These are phyloP conservation scores for Chelmon rostratus DNA, from an alignment of 2,797 vertebrate genomes.

Conservation along the genomic window DNA sequence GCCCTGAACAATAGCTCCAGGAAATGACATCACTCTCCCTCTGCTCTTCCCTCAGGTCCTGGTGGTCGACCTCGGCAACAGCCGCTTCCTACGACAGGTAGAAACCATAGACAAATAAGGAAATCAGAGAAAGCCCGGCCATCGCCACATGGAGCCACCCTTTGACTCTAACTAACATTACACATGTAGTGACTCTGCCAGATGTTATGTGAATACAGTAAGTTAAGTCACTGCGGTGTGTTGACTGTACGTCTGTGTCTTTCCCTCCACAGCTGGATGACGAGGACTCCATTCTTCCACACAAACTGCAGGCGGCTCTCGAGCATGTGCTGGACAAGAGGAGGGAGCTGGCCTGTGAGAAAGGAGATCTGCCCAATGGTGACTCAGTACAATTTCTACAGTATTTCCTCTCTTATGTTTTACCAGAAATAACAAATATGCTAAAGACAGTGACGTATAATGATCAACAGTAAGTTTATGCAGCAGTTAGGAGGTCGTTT, in stretches of 20 bases:
- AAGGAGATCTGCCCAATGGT: conserved; percentile 87
- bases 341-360: conserved; percentile 92
- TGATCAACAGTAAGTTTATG: background rate
- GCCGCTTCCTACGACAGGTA: conserved; percentile 96
- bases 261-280: conserved; percentile 91
- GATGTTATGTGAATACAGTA: conserved; percentile 18
- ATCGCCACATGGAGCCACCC: background rate
- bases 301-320: conserved; percentile 95
- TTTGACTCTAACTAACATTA: conserved; percentile 1
- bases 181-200: conserved; percentile 11
- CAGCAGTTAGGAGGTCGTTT: no score
- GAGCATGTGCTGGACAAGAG: conserved; percentile 97
- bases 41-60: conserved; percentile 88
- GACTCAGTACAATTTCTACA: conserved; percentile 62
- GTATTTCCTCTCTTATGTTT: background rate
- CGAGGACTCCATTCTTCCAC: conserved; percentile 97
- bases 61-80: conserved; percentile 96
- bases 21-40: conserved; percentile 76
- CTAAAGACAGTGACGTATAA: background rate
- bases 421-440: background rate
- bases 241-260: conserved; percentile 26
- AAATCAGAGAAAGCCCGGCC: background rate
- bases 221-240: conserved; percentile 11
- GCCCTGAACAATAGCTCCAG: conserved; percentile 71
- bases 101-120: conserved; percentile 15